phyloP scores from a whole-genome alignment of 2,888 invertebrate genomes.

The Cryptocephalus moraei region DNA sequence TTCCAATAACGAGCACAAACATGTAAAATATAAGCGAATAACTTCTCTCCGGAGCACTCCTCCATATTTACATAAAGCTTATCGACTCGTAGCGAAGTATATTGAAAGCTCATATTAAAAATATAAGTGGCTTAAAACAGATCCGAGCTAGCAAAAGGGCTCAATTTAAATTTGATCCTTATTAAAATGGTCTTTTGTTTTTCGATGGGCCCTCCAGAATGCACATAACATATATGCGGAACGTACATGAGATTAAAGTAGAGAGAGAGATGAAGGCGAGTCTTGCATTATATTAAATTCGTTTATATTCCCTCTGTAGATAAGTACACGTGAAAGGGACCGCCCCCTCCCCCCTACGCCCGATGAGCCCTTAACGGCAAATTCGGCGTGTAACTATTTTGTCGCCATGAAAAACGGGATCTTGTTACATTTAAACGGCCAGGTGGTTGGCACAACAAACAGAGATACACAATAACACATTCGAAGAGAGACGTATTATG shows the following conservation, averaged over 20 bases:
- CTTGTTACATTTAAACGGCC: conserved; percentile 12
- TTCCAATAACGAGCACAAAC: no score
- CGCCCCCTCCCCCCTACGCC: no score
- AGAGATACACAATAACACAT: conserved; percentile 25
- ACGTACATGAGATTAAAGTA: no score
- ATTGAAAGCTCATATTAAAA: conserved; percentile 31
- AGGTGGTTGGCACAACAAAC: conserved; percentile 14
- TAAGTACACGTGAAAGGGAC: no score
- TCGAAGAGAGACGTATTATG: conserved; percentile 26
- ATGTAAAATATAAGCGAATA: no score
- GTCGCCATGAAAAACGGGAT: conserved; percentile 1
- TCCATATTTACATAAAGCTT: conserved; percentile 21
- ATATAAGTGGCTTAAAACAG: conserved; percentile 37
- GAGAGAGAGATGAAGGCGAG: no score
- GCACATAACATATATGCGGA: no score
- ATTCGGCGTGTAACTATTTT: not conserved
- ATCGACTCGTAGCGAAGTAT: conserved; percentile 21
- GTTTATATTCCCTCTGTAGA: no score
- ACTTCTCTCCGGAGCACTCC: not conserved
- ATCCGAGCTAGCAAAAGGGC: conserved; percentile 35
- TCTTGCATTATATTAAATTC: no score
- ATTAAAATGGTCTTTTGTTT: conserved; percentile 37
- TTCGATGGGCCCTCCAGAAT: conserved; percentile 22
- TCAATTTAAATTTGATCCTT: conserved; percentile 38
- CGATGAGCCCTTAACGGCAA: no score